phyloP scores from a whole-genome alignment of 1,140 invertebrate genomes.

The Bombyx mori region ASM3026992v2 NC_085118.1:8957501-8958000 shows the following conservation, averaged over 20 bases:
- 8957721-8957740: slow-evolving; percentile 93
- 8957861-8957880: slow-evolving; percentile 72
- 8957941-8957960: slow-evolving; percentile 89
- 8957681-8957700: slow-evolving; percentile 97
- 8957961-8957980: slow-evolving; percentile 44
- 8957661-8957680: slow-evolving; percentile 92
- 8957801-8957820: slow-evolving; percentile 2
- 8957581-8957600: slow-evolving; percentile 30
- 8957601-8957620: slow-evolving; percentile 58
- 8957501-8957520: too few species aligned
- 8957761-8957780: slow-evolving; percentile 91
- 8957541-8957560: too few species aligned
- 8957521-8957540: too few species aligned
- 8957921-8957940: slow-evolving; percentile 90
- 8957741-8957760: slow-evolving; percentile 95
- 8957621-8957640: slow-evolving; percentile 66
- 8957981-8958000: slow-evolving; percentile 43
- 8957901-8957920: slow-evolving; percentile 93
- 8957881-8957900: slow-evolving; percentile 85
- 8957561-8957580: not conserved
- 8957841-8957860: slow-evolving; percentile 1
- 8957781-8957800: slow-evolving; percentile 88
- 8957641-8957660: slow-evolving; percentile 77
- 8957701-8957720: slow-evolving; percentile 91
- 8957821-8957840: not conserved